Base-by-base conservation (phyloP, 2,888 invertebrate genomes). In the Andrena bicolor region DNA sequence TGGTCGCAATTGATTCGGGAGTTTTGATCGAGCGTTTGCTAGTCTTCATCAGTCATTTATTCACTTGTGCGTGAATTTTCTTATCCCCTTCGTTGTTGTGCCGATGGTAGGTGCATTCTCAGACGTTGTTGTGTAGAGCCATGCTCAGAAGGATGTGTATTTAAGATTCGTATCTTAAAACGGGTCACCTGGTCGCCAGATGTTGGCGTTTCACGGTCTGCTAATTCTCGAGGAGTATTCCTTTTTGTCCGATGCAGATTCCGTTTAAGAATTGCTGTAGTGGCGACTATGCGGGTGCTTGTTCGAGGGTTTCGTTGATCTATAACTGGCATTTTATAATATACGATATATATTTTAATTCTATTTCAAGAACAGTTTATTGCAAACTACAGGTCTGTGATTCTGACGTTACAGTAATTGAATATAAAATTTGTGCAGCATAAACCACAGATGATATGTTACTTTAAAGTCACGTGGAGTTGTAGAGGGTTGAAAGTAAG, bases 151-250 rank as follows among this genome's bases (percentile, higher is more conserved):
- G 41, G 41, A 41, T 41, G 41, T 41, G 35, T 20, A 23, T 49
- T 60, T 20, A 16, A 78, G 78, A 79, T 79, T 56, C 68, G 26
- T 75, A 79, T 79, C 78, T 79, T 10, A 0, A 28, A 63, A 76
- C 63, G 48, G 48, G 78, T 68, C 78, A 79, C 78, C 78, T 79
- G 78, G 78, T 53, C 32, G 32, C 53, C 78, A 79, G 78, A 79
- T 79, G 78, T 75, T 63, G 64, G 74, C 58, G 56, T 32, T 66
- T 41, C 76, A 35, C 56, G 76, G 68, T 69, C 68, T 30, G 61
- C 41, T 13, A 48, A 53, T 13, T 53, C 58, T 70, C 32, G 26
- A 41, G 35, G 6, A 53, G 16, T 10, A 16, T 35, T 53, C 69
- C 7, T 61, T 53, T 70, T 61, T 70, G 1, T 53, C 51, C 75